These are phyloP conservation scores for Ricordea florida DNA, from an alignment of 92 coral and sea anemone genomes.

Conservation along the genomic window DNA sequence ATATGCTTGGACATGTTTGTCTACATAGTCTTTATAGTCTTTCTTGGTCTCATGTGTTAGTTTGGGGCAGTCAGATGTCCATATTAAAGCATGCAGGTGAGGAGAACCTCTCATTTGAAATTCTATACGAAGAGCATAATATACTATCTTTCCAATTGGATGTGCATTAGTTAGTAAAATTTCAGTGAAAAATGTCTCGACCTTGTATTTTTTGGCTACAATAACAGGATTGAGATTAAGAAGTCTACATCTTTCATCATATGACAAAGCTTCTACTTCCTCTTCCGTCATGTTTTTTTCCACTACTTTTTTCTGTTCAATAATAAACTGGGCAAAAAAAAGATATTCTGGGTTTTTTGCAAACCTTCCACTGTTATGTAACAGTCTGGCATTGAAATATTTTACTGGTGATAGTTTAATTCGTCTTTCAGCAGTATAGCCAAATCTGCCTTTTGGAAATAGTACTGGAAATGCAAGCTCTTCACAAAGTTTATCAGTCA, in stretches of 20 bases:
- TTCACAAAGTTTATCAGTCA: conserved; percentile 51
- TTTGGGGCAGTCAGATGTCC: conserved; percentile 14
- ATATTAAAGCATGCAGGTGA: too few species aligned
- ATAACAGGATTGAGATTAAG: conserved; percentile 14
- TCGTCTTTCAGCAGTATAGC: too few species aligned
- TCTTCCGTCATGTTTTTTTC: too few species aligned
- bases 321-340: too few species aligned
- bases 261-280: conserved; percentile 37
- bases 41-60: conserved; percentile 20
- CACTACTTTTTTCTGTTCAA: conserved; percentile 33
- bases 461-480: too few species aligned
- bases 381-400: conserved; percentile 34
- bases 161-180: background rate
- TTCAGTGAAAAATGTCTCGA: conserved; percentile 6
- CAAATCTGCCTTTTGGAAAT: too few species aligned
- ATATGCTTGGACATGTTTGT: conserved; percentile 42
- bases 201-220: conserved; percentile 19
- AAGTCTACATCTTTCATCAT: conserved; percentile 17
- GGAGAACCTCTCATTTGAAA: conserved; percentile 13
- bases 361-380: conserved; percentile 40
- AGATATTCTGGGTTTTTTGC: too few species aligned
- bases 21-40: conserved; percentile 33
- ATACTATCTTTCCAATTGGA: conserved; percentile 19
- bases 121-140: too few species aligned
- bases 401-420: too few species aligned